Evolutionary conservation across 2,113 vertebrate species (phyloP).

Genomic region (Dicaeum eximium): DNA sequence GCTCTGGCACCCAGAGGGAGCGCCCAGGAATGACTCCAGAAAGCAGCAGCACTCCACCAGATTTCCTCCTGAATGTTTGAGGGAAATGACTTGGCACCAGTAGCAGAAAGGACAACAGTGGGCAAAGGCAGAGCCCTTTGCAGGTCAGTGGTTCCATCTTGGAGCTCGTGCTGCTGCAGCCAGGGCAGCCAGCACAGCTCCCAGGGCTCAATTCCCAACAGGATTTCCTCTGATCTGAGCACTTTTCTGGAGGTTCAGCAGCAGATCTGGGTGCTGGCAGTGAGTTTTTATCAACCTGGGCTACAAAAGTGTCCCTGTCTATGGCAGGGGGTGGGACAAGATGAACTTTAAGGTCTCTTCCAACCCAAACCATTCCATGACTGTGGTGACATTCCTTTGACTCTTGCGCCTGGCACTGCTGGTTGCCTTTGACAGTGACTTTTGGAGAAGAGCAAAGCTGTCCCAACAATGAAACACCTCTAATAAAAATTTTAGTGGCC

Average conservation of each 20-base stretch:
- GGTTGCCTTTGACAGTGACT: neutral
- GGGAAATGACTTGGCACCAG: neutral
- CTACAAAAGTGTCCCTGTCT: neutral
- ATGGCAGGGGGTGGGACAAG: neutral
- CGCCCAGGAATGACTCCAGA: neutral
- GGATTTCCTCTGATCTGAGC: neutral
- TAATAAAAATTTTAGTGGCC: rapidly evolving
- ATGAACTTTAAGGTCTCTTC: neutral
- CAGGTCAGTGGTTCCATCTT: neutral
- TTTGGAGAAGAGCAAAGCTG: neutral
- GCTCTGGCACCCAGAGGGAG: neutral
- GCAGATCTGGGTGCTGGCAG: neutral
- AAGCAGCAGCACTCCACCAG: neutral
- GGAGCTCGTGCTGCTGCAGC: neutral
- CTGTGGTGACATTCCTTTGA: neutral
- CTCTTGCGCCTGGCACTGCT: neutral
- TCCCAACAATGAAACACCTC: neutral
- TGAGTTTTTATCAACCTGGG: neutral
- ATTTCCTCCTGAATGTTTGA: neutral
- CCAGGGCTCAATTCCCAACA: rapidly evolving
- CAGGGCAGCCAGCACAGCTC: neutral
- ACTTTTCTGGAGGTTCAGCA: neutral
- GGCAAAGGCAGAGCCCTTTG: neutral
- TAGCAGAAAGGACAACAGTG: rapidly evolving
- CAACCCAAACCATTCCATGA: neutral